Base-by-base conservation (phyloP, 2,113 vertebrate genomes). In the Phyllostomus discolor region DNA sequence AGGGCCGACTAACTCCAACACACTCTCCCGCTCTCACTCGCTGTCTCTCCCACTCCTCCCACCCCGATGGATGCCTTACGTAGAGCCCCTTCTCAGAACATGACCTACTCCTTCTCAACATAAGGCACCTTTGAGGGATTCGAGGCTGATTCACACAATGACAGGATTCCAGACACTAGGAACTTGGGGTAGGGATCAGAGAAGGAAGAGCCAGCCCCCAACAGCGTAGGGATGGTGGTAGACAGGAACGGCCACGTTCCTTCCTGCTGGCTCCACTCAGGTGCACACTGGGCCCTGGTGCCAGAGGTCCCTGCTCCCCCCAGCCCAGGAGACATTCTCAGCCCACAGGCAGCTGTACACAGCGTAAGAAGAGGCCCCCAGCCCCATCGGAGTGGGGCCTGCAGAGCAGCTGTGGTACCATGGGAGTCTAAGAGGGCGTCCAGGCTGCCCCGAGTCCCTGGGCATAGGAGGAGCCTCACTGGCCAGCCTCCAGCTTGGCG, bases 51-150 rank as follows among this genome's bases (percentile, higher is more conserved):
- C 17, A 0, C 22, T 35, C 59, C 2, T 10, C 1, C 5, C 1
- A 22, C 22, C 72, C 3, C 24, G 14, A 0, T 0, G 19, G 48
- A 48, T 5, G 31, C 73, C 33, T 6, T 19, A 0, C n/a, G 31
- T 16, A 15, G n/a, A n/a, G 20, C 26, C 59, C 17, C 66, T 62
- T 75, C 54, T 52, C n/a, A 43, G 75, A 43, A 12, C 41, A 41
- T 52, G 48, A 64, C 28, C 0, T 0, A 1, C 38, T 33, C 33
- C 14, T 24, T 17, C 50, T 35, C 7, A 0, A 5, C 1, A 10
- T 14, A 10, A 90, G 43, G 4, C 38, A 14, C 19, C 10, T 20
- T 35, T 11, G 15, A 12, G 52, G 59, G 54, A 11, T 14, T 41
- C 22, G 83, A 48, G 38, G n/a, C 16, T 43, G 62, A 38, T 8